Evolutionary conservation across 1,140 invertebrate genomes (phyloP).

Genomic region (Solenopsis fugax): DNA sequence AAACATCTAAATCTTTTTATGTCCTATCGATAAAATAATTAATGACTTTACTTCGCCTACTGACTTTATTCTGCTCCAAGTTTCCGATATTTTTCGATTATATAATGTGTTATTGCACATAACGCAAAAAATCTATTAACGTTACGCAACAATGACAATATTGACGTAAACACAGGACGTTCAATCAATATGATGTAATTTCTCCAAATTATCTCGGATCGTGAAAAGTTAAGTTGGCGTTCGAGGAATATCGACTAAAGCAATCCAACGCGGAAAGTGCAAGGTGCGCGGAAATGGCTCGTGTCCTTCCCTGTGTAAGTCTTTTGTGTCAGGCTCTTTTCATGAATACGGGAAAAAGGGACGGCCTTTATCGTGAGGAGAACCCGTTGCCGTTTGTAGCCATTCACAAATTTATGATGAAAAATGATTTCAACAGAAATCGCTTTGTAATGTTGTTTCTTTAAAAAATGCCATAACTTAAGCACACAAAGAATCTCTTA

Average conservation of each 20-base stretch:
- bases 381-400: conserved; percentile 64
- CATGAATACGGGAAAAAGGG: conserved; percentile 82
- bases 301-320: conserved; percentile 66
- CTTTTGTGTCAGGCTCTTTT: conserved; percentile 80
- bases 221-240: conserved; percentile 29
- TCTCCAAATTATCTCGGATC: conserved; percentile 46
- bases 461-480: background rate
- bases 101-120: conserved; percentile 31
- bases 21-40: background rate
- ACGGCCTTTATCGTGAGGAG: conserved; percentile 54
- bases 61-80: background rate
- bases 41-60: background rate
- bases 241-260: conserved; percentile 20
- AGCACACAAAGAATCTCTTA: too few relatives aligned
- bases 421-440: conserved; percentile 26
- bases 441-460: background rate
- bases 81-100: conserved; percentile 25
- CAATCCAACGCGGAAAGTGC: conserved; percentile 64
- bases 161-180: conserved; percentile 33
- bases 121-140: conserved; percentile 35
- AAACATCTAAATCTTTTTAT: background rate
- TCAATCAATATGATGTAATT: conserved; percentile 36
- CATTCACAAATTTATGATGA: conserved; percentile 35
- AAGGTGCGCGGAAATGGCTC: conserved; percentile 80
- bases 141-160: conserved; percentile 36